Conservation (phyloP, 1,140 invertebrate species). For the Cardiocondyla obscurior region DNA sequence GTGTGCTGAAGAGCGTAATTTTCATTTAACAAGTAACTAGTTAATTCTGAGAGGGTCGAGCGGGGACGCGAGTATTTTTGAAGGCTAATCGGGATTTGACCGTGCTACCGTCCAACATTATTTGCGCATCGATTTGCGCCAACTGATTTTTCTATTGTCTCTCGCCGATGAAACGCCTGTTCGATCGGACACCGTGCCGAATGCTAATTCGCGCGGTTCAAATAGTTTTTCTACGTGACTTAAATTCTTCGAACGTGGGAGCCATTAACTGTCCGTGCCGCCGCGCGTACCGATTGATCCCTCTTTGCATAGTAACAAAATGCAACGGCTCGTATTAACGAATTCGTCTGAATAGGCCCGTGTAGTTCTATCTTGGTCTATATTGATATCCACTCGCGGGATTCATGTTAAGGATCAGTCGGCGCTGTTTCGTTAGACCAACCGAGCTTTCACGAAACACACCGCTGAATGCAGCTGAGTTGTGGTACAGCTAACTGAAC, state of each 20-base stretch:
- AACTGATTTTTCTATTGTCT: slow-evolving; percentile 75
- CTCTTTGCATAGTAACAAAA: slow-evolving; percentile 69
- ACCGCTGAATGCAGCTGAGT: neutral
- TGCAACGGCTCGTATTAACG: slow-evolving; percentile 44
- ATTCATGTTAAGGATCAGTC: slow-evolving; percentile 28
- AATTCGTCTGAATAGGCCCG: slow-evolving; percentile 27
- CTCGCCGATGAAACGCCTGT: slow-evolving; percentile 64
- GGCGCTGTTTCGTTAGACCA: neutral
- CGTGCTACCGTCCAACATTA: slow-evolving; percentile 65
- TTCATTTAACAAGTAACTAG: slow-evolving; percentile 1
- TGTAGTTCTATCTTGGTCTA: neutral
- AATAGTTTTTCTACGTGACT: slow-evolving; percentile 80
- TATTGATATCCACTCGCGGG: neutral
- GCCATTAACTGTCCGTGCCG: slow-evolving; percentile 65
- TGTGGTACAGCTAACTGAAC: slow-evolving; percentile 32
- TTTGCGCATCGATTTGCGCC: slow-evolving; percentile 72
- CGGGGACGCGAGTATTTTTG: slow-evolving; percentile 38
- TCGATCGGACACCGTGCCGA: slow-evolving; percentile 67
- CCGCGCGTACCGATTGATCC: slow-evolving; percentile 68
- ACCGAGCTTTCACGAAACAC: neutral
- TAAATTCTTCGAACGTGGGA: slow-evolving; percentile 75
- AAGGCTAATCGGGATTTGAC: slow-evolving; percentile 40
- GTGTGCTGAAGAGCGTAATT: neutral
- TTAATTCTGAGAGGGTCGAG: neutral
- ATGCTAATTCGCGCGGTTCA: slow-evolving; percentile 75